These are phyloP conservation scores for Sebastes itinus DNA, from an alignment of 2,797 vertebrate genomes.

Conservation along the genomic window DNA sequence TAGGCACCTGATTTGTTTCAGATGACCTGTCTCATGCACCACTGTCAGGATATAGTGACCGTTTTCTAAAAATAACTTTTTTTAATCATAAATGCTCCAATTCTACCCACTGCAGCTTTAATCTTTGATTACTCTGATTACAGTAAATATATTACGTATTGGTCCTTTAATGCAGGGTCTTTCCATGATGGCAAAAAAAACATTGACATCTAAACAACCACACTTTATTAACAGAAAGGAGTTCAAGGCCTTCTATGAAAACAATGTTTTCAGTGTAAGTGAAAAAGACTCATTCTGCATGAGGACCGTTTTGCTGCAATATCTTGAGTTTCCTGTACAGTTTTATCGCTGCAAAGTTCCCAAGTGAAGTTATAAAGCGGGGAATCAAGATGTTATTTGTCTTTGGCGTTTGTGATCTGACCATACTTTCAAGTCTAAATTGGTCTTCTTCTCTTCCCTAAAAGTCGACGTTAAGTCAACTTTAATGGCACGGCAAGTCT, in stretches of 20 bases:
- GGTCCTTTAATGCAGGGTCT: too few relatives aligned
- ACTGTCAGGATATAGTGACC: too few relatives aligned
- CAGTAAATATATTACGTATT: too few relatives aligned
- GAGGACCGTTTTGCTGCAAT: not conserved
- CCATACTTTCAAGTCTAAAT: constrained; percentile 12
- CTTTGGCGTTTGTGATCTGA: constrained; percentile 10
- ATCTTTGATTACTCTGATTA: too few relatives aligned
- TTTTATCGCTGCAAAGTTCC: not conserved
- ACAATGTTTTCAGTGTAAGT: too few relatives aligned
- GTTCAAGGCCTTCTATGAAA: not conserved
- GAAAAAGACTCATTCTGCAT: not conserved
- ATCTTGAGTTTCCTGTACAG: not conserved
- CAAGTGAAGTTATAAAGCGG: not conserved
- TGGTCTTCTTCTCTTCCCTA: not conserved
- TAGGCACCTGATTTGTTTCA: too few relatives aligned
- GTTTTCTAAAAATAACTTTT: too few relatives aligned
- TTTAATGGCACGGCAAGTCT: constrained; percentile 8
- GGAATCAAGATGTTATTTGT: not conserved
- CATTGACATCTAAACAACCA: too few relatives aligned
- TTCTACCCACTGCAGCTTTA: too few relatives aligned
- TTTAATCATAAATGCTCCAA: too few relatives aligned
- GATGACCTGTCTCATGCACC: too few relatives aligned
- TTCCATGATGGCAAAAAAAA: too few relatives aligned
- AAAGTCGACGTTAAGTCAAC: constrained; percentile 21
- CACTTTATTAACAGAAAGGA: not conserved